These are phyloP conservation scores for Conus betulinus DNA, from an alignment of 1,140 invertebrate species.

Conservation along the genomic window DNA sequence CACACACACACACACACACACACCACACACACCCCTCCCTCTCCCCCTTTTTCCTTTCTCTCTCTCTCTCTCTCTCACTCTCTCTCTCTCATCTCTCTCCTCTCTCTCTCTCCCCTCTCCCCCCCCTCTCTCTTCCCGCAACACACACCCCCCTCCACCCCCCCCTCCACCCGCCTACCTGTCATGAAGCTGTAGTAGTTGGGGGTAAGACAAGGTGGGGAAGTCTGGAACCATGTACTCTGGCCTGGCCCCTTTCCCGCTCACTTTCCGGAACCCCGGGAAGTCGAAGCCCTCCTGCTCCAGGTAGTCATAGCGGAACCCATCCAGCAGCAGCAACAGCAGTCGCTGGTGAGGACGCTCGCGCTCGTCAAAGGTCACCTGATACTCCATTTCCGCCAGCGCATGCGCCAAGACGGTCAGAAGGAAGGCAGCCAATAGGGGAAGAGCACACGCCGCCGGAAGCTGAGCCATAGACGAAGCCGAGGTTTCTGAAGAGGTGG, in stretches of 20 bases:
- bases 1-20: too few species aligned
- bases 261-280: conserved; percentile 61
- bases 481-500: neutral
- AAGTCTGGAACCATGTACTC: conserved; percentile 66
- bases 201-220: conserved; percentile 68
- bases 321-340: conserved; percentile 68
- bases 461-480: neutral
- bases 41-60: neutral
- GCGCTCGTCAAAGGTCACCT: neutral
- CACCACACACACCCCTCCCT: too few species aligned
- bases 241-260: conserved; percentile 56
- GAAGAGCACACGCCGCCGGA: neutral
- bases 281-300: conserved; percentile 47
- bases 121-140: neutral
- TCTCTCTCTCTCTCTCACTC: conserved; percentile 3
- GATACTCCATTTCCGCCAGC: neutral
- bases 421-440: neutral
- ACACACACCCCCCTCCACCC: neutral
- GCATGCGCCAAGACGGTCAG: neutral
- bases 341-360: conserved; percentile 51
- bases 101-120: neutral
- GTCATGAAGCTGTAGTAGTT: conserved; percentile 73
- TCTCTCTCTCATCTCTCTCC: neutral
- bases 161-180: conserved; percentile 54
- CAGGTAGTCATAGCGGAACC: conserved; percentile 71